Percentiles rank a stretch among this genome's conserved stretches.
Conservation (phyloP, 1,140 invertebrate species). For the Reticulitermes speratus region DNA sequence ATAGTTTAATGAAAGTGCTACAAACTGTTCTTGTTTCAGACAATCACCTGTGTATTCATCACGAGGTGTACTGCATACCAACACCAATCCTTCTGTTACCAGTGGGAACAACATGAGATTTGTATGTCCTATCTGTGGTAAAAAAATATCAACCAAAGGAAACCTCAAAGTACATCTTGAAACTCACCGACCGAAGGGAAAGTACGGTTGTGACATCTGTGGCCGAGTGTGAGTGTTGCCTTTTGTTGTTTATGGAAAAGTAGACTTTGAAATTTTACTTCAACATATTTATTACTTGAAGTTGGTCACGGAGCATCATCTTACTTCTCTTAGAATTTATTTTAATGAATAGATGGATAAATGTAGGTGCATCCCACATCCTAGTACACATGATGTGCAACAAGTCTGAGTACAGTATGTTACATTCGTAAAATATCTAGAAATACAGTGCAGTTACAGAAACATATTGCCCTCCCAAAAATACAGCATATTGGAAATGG, state of each 20-base stretch:
- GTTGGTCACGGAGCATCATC: too few relatives aligned
- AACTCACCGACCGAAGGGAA: slow-evolving; percentile 60
- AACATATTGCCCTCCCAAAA: too few relatives aligned
- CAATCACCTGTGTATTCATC: slow-evolving; percentile 43
- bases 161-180: slow-evolving; percentile 67
- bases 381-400: too few relatives aligned
- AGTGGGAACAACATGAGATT: slow-evolving; percentile 40
- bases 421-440: too few relatives aligned
- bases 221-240: slow-evolving; percentile 63
- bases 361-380: too few relatives aligned
- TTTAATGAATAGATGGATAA: too few relatives aligned
- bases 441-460: too few relatives aligned
- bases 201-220: slow-evolving; percentile 65
- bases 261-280: background rate
- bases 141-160: slow-evolving; percentile 60
- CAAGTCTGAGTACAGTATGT: too few relatives aligned
- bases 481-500: too few relatives aligned
- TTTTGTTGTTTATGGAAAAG: background rate
- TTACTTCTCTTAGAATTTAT: too few relatives aligned
- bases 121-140: slow-evolving; percentile 62
- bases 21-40: slow-evolving; percentile 27
- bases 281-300: background rate
- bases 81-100: slow-evolving; percentile 36
- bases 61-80: slow-evolving; percentile 46
- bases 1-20: too few relatives aligned